Percentiles rank a stretch among this genome's conserved stretches.
phyloP scores from a whole-genome alignment of 1,140 invertebrate species.

The Rhyzopertha dominica region DNA sequence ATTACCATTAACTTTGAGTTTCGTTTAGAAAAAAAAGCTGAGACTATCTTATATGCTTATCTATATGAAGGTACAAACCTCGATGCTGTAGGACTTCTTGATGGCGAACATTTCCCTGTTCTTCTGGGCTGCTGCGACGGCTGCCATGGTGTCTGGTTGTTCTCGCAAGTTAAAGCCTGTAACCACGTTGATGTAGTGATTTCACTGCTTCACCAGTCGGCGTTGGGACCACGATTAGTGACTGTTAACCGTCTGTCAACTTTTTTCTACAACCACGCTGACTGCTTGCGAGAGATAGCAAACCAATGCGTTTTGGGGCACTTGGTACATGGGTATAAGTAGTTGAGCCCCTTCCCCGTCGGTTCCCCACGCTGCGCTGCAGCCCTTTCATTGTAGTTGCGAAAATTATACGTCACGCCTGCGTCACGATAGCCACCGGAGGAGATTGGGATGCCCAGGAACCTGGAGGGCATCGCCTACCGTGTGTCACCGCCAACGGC shows the following conservation, averaged over 20 bases:
- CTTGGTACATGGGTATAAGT: slow-evolving; percentile 35
- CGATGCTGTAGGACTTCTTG: slow-evolving; percentile 95
- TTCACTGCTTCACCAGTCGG: slow-evolving; percentile 34
- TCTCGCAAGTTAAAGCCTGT: slow-evolving; percentile 31
- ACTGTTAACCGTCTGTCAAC: slow-evolving; percentile 38
- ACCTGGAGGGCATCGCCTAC: slow-evolving; percentile 17
- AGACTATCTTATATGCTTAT: no score
- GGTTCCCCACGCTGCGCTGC: slow-evolving; percentile 23
- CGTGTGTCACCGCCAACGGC: background rate
- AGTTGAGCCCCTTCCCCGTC: slow-evolving; percentile 34
- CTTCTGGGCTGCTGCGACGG: slow-evolving; percentile 82
- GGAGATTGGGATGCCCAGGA: slow-evolving; percentile 33
- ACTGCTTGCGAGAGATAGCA: slow-evolving; percentile 34
- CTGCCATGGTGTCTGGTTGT: slow-evolving; percentile 57
- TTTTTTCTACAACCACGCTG: slow-evolving; percentile 26
- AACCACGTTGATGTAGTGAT: slow-evolving; percentile 26
- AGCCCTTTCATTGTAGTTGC: slow-evolving; percentile 39
- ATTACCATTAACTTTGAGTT: no score
- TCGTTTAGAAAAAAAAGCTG: no score
- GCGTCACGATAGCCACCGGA: slow-evolving; percentile 30
- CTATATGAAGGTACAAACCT: no score
- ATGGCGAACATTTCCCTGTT: slow-evolving; percentile 92
- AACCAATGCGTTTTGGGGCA: slow-evolving; percentile 34
- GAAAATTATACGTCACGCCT: slow-evolving; percentile 35
- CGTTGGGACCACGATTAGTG: slow-evolving; percentile 34